phyloP scores from a whole-genome alignment of 2,113 vertebrate species.

The Upupa epops region DNA sequence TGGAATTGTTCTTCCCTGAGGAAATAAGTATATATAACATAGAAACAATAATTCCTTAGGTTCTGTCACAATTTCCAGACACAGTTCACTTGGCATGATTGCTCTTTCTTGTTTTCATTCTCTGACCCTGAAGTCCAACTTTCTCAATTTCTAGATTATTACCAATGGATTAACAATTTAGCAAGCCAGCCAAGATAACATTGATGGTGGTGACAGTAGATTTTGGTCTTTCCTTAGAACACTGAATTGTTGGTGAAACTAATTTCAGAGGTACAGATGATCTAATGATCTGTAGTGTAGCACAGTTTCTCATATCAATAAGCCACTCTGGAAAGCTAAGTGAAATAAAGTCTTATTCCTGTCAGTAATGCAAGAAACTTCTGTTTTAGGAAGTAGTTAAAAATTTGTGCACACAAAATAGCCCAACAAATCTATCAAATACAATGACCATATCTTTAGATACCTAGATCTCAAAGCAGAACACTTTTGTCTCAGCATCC shows the following conservation, averaged over 20 bases:
- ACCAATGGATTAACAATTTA: not conserved
- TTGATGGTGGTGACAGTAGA: not conserved
- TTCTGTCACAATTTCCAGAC: not conserved
- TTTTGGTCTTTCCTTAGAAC: not conserved
- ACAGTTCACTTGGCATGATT: not conserved
- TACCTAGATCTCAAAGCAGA: not conserved
- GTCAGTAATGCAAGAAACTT: not conserved
- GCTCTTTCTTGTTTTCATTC: not conserved
- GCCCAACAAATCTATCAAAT: not conserved
- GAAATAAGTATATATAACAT: not conserved
- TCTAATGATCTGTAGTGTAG: not conserved
- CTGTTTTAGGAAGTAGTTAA: not conserved
- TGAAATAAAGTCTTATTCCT: not conserved
- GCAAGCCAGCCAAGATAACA: not conserved
- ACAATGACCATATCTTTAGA: not conserved
- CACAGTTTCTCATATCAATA: not conserved
- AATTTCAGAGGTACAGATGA: not conserved
- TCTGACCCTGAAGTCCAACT: not conserved
- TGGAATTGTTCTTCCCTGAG: not conserved
- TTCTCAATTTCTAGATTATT: not conserved
- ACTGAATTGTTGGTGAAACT: not conserved
- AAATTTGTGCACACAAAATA: not conserved
- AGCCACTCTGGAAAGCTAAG: not conserved
- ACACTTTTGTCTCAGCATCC: not conserved
- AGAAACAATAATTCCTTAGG: not conserved